These are phyloP conservation scores for Cathartes aura DNA, from an alignment of 2,113 vertebrate genomes.

Conservation along the genomic window DNA sequence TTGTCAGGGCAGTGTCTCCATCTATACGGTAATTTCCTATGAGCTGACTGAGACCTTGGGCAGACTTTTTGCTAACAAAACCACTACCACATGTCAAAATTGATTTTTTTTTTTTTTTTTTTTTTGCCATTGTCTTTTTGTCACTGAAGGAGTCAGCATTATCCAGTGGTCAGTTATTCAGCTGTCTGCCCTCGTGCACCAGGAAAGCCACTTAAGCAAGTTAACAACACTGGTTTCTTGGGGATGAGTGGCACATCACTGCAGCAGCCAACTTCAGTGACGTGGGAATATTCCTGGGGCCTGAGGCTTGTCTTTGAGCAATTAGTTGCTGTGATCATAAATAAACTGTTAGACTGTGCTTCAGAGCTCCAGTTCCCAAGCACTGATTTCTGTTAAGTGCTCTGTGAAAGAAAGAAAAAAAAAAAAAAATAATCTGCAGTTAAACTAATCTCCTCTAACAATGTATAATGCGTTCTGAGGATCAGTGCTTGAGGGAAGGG, in stretches of 20 bases:
- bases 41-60: constrained; percentile 33
- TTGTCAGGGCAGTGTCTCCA: constrained; percentile 55
- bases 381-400: constrained; percentile 10
- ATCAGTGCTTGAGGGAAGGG: neutral
- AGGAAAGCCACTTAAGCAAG: neutral
- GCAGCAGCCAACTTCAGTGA: neutral
- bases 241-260: neutral
- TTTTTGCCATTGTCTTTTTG: neutral
- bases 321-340: constrained; percentile 28
- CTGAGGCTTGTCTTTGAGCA: neutral
- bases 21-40: constrained; percentile 59
- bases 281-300: neutral
- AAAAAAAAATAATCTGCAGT: neutral
- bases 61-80: constrained; percentile 19
- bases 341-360: neutral
- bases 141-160: neutral
- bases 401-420: neutral
- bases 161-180: neutral
- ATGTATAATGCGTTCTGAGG: neutral
- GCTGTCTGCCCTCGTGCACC: neutral
- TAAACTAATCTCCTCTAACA: constrained; percentile 34
- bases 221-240: neutral
- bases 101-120: neutral
- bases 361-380: constrained; percentile 3
- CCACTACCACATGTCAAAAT: neutral